Conservation (phyloP, 2,888 invertebrate species). For the Lasioglossum calceatum region DNA sequence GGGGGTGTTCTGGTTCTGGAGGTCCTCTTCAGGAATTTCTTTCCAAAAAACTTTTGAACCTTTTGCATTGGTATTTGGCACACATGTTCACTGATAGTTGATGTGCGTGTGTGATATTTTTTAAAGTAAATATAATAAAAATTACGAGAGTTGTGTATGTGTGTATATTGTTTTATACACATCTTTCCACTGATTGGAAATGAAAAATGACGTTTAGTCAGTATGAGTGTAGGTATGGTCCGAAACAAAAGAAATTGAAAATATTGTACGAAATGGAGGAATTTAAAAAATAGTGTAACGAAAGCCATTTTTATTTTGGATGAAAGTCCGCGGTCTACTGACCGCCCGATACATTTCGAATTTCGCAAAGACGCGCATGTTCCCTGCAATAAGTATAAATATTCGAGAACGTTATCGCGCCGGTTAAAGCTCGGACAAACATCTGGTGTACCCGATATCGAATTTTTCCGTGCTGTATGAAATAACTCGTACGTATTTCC, state of each 20-base stretch:
- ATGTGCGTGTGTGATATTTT: not conserved
- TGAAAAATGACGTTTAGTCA: not conserved
- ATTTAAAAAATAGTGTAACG: not conserved
- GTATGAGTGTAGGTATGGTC: too few relatives aligned
- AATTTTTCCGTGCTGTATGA: not conserved
- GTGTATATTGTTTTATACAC: not conserved
- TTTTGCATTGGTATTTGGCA: not conserved
- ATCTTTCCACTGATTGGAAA: not conserved
- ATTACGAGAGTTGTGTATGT: not conserved
- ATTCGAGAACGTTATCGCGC: not conserved
- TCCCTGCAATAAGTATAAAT: not conserved
- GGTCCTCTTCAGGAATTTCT: not conserved
- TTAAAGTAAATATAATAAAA: not conserved
- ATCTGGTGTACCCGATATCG: slow-evolving; percentile 20
- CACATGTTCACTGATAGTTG: not conserved
- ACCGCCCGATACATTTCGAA: not conserved
- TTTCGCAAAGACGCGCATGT: not conserved
- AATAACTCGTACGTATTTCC: slow-evolving; percentile 8
- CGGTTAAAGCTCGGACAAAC: not conserved
- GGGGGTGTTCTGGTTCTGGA: not conserved
- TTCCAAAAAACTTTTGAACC: not conserved
- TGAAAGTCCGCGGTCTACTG: not conserved
- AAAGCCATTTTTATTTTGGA: not conserved
- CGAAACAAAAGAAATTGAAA: too few relatives aligned
- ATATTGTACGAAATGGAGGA: too few relatives aligned